phyloP scores from a whole-genome alignment of 2,797 vertebrate genomes.

The Manis javanica region DNA sequence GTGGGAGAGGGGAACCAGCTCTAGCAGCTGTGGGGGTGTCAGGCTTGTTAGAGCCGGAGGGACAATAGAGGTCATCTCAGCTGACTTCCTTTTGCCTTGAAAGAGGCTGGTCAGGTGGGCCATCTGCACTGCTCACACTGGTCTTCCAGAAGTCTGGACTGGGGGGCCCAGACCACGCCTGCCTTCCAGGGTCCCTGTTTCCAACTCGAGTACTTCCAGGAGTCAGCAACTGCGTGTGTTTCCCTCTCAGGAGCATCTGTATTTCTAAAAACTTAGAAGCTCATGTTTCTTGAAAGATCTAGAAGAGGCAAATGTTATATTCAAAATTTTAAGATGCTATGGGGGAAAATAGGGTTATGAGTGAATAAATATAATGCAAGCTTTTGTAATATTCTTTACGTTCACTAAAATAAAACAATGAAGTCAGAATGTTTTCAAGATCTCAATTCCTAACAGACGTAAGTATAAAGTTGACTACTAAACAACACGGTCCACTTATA shows the following conservation, averaged over 20 bases:
- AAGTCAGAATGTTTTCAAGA: not conserved
- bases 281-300: not conserved
- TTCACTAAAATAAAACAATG: not conserved
- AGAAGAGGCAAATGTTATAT: not conserved
- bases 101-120: not conserved
- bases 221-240: not conserved
- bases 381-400: not conserved
- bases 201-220: not conserved
- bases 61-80: not conserved
- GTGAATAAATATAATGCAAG: not conserved
- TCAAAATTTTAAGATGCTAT: not conserved
- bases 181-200: fast-evolving
- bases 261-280: not conserved
- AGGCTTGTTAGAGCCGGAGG: not conserved
- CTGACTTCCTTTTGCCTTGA: not conserved
- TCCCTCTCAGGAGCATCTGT: not conserved
- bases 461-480: too few relatives aligned
- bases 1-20: too few relatives aligned
- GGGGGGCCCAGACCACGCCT: fast-evolving
- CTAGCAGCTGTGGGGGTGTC: not conserved
- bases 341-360: not conserved
- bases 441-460: not conserved
- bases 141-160: not conserved
- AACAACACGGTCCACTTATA: too few relatives aligned
- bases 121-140: not conserved